These are phyloP conservation scores for Aleiodes leptofemur DNA, from an alignment of 2,888 invertebrate genomes.

Conservation along the genomic window DNA sequence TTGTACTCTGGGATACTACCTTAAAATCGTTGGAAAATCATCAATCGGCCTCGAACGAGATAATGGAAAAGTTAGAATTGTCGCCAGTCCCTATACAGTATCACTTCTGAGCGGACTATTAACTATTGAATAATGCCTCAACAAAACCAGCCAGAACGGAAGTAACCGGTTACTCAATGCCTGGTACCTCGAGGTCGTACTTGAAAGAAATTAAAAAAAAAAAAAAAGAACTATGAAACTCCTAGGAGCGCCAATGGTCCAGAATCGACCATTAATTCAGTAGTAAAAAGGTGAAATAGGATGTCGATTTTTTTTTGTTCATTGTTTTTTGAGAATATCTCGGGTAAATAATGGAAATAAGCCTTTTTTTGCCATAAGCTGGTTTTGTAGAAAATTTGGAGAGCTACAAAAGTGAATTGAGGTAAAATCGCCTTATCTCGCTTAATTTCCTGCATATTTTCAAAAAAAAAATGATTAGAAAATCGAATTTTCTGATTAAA, in stretches of 20 bases:
- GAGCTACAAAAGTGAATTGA: too few relatives aligned
- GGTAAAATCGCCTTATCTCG: too few relatives aligned
- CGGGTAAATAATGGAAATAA: too few relatives aligned
- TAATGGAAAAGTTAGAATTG: background rate
- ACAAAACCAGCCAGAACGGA: conserved; percentile 39
- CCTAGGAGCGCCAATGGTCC: conserved; percentile 50
- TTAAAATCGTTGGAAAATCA: conserved; percentile 3
- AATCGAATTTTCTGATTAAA: too few relatives aligned
- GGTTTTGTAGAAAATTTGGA: too few relatives aligned
- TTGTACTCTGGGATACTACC: too few relatives aligned
- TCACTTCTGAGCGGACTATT: conserved; percentile 17
- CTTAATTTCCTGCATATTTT: too few relatives aligned
- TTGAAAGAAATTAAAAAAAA: conserved; percentile 56
- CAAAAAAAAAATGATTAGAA: too few relatives aligned
- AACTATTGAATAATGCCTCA: conserved; percentile 30
- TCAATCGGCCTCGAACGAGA: conserved; percentile 25
- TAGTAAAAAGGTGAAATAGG: too few relatives aligned
- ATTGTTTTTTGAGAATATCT: too few relatives aligned
- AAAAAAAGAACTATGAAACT: conserved; percentile 47
- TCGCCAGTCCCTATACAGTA: background rate
- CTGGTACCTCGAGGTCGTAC: conserved; percentile 59
- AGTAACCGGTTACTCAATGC: conserved; percentile 44
- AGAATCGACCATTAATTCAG: background rate
- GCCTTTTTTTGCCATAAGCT: too few relatives aligned
- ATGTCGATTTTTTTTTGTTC: too few relatives aligned